A percentile compares a stretch with the other conserved stretches of the same genome.
Evolutionary conservation across 2,888 invertebrate species (phyloP).

Genomic region (Sialis lutaria): DNA sequence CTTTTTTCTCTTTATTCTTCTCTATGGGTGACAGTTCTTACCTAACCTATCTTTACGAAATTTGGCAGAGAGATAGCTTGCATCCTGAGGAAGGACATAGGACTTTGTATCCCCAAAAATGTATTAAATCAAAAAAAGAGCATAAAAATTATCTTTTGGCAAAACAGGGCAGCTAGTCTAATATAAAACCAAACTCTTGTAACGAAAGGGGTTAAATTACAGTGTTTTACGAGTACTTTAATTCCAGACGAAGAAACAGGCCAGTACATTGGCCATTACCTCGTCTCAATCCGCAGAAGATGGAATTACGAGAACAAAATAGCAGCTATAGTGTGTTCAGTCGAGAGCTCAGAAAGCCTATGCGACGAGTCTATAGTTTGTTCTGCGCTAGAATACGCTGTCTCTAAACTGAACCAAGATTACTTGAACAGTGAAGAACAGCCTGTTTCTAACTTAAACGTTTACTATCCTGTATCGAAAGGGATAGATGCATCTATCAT

Average conservation of each 20-base stretch:
- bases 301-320: conserved; percentile 84
- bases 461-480: conserved; percentile 56
- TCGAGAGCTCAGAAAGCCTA: conserved; percentile 28
- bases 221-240: conserved; percentile 2
- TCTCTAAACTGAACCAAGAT: conserved; percentile 32
- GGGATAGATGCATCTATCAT: conserved; percentile 28
- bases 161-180: neutral
- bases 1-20: no score
- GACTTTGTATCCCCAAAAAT: no score
- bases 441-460: conserved; percentile 54
- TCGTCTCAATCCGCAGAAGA: conserved; percentile 65
- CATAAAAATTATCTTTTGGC: no score
- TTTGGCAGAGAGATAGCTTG: no score
- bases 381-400: conserved; percentile 34
- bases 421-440: conserved; percentile 25
- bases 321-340: conserved; percentile 69
- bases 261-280: conserved; percentile 66
- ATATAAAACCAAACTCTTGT: neutral
- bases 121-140: no score
- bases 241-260: conserved; percentile 74
- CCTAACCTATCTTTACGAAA: no score
- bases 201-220: neutral
- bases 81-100: no score
- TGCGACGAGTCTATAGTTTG: conserved; percentile 30
- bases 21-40: no score